Evolutionary conservation across 2,888 invertebrate genomes (phyloP).

Genomic region (Tenthredo scrophulariae): DNA sequence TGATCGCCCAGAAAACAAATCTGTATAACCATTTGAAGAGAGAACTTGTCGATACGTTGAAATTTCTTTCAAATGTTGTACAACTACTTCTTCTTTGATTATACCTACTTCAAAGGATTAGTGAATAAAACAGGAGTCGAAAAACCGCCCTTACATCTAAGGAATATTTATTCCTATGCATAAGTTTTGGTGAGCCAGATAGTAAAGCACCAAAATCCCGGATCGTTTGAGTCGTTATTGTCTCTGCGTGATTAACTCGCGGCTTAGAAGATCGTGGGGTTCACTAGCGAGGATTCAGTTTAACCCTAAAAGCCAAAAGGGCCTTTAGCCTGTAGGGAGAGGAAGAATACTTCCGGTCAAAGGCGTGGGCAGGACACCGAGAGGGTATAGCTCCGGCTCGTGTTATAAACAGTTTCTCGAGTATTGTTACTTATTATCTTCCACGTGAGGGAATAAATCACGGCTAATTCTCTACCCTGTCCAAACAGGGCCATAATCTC

Average conservation of each 20-base stretch:
- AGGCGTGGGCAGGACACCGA: not conserved
- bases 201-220: slow-evolving; percentile 12
- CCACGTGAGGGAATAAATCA: slow-evolving; percentile 17
- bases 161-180: not conserved
- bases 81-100: not conserved
- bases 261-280: slow-evolving; percentile 19
- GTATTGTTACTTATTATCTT: slow-evolving; percentile 9
- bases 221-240: slow-evolving; percentile 23
- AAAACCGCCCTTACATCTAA: not conserved
- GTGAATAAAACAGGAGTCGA: not conserved
- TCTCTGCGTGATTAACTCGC: slow-evolving; percentile 16
- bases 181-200: not conserved
- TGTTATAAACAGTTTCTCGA: slow-evolving; percentile 37
- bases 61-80: not conserved
- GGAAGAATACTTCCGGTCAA: slow-evolving; percentile 7
- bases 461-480: not conserved
- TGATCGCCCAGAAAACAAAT: not conserved
- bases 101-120: not conserved
- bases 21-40: no score
- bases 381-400: not conserved
- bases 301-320: not conserved
- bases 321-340: not conserved
- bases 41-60: no score
- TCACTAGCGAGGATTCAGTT: slow-evolving; percentile 18
- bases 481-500: not conserved